Conservation (phyloP, 1,140 invertebrate genomes). For the Diabrotica undecimpunctata region DNA sequence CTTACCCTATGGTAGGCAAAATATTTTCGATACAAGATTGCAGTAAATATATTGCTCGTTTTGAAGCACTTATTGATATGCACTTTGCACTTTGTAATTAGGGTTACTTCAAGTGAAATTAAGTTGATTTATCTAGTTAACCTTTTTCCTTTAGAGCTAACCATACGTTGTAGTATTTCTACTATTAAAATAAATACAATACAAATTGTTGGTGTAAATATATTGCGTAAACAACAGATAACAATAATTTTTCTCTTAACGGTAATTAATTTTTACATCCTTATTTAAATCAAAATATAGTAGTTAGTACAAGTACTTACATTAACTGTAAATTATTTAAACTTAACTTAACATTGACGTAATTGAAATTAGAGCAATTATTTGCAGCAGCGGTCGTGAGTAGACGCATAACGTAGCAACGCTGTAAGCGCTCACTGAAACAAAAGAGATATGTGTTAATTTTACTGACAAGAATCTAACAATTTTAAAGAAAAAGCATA, state of each 20-base stretch:
- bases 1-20: no score
- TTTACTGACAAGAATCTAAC: no score
- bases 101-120: no score
- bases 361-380: background rate
- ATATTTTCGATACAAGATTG: no score
- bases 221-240: constrained; percentile 14
- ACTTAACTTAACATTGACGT: constrained; percentile 8
- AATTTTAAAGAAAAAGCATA: no score
- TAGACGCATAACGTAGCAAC: background rate
- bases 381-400: background rate
- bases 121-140: no score
- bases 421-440: constrained; percentile 9
- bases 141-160: no score
- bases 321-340: background rate
- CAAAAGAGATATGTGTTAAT: background rate
- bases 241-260: constrained; percentile 7
- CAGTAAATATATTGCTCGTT: no score
- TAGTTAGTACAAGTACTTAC: background rate
- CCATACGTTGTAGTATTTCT: no score
- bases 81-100: no score
- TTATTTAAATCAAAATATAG: background rate
- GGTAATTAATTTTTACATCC: constrained; percentile 3
- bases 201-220: constrained; percentile 1
- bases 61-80: no score
- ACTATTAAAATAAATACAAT: no score